Base-by-base conservation (phyloP, 2,113 vertebrate genomes). In the Salvelinus sp. region DNA sequence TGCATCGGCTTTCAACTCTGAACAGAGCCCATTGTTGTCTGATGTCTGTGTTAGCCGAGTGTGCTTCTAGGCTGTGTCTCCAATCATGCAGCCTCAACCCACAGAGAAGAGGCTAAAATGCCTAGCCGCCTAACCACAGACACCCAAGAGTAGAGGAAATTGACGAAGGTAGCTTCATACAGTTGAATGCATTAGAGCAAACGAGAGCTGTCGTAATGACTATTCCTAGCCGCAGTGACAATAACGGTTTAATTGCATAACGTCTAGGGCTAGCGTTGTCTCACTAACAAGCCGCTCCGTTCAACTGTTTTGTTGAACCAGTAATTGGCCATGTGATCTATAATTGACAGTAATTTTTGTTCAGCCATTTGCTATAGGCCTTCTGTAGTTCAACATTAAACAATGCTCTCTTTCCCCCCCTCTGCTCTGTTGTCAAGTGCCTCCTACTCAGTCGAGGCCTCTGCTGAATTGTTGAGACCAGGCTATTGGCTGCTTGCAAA, bases 401-500 rank as follows among this genome's bases (percentile, higher is more conserved):
- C 13, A 47, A 12, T 48, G 57, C 12, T 44, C 22, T 22, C 44
- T 64, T 57, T 27, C 12, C 16, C 65, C 2, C 9, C 4, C 25
- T 10, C 58, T 20, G 33, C 44, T 22, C 30, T 28, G 60, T 62
- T 38, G n/a, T 74, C 74, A 65, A 44, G 65, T 72, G 76, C 47
- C 73, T 71, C 69, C 67, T 54, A 69, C 54, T 81, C 74, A 76
- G 69, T 72, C 60, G 13, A 4, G 54, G 72, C 44, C 23, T 74
- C 77, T 70, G 77, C 62, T 80, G 83, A 79, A 72, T 75, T 64
- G 63, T 47, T 27, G 64, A 75, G 44, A 76, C 60, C 64, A 73
- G 79, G 48, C 74, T 66, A 74, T 76, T 73, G 77, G 80, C 79
- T 85, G 83, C 72, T 75, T 64, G 76, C 76, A 74, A 73, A 79